Conservation (phyloP, 2,888 invertebrate species). For the Callyntrura sp. region DNA sequence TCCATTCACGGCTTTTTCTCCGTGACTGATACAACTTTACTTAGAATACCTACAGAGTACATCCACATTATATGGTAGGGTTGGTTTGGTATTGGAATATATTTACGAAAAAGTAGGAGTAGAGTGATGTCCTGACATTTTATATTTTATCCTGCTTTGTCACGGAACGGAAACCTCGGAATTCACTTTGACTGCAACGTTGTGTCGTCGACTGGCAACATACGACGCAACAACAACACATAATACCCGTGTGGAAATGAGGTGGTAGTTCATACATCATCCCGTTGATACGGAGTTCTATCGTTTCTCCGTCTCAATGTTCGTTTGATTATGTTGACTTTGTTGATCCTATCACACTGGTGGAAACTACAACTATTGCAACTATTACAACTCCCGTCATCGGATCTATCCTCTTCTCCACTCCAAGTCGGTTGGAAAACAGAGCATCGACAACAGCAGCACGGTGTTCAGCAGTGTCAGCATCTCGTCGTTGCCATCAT, state of each 20-base stretch:
- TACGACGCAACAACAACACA: not conserved
- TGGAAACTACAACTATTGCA: too few relatives aligned
- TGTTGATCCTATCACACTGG: constrained; percentile 64
- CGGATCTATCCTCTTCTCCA: constrained; percentile 9
- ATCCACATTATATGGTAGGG: too few relatives aligned
- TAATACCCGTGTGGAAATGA: constrained; percentile 11
- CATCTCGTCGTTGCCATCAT: constrained; percentile 14
- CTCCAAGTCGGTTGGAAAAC: not conserved
- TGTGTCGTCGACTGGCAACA: not conserved
- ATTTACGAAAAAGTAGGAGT: too few relatives aligned
- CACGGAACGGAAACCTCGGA: not conserved
- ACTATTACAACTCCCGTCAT: constrained; percentile 51
- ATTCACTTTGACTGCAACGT: constrained; percentile 13
- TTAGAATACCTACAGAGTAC: too few relatives aligned
- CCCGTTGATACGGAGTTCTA: constrained; percentile 27
- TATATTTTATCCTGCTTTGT: not conserved
- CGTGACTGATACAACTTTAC: constrained; percentile 4
- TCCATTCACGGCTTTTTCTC: too few relatives aligned
- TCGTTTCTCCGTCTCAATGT: constrained; percentile 41
- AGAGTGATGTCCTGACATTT: too few relatives aligned
- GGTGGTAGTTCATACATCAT: constrained; percentile 24
- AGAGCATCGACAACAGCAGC: constrained; percentile 7
- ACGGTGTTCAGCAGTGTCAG: constrained; percentile 10
- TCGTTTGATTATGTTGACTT: constrained; percentile 67
- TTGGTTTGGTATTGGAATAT: too few relatives aligned